Percentiles rank a stretch among this genome's conserved stretches.
These are phyloP conservation scores for Drosophila melanosoma DNA, from an alignment of 2,888 invertebrate species.

Conservation along the genomic window DNA sequence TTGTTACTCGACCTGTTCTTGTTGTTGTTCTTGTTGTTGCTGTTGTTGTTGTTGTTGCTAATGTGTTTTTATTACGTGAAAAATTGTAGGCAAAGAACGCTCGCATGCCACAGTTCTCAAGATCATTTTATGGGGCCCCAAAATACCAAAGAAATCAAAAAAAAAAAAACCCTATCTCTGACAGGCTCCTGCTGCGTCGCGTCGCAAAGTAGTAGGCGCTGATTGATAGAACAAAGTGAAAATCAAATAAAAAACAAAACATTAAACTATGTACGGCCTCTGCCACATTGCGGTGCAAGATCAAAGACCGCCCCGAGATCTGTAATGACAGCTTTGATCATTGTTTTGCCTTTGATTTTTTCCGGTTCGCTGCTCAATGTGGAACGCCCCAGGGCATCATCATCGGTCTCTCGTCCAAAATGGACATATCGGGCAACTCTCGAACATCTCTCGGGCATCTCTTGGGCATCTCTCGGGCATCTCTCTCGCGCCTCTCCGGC, in stretches of 20 bases:
- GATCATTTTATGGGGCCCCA: constrained; percentile 61
- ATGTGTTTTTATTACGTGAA: constrained; percentile 79
- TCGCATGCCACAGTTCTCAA: constrained; percentile 54
- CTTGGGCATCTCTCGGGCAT: not conserved
- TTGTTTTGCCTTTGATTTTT: constrained; percentile 81
- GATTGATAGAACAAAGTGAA: constrained; percentile 82
- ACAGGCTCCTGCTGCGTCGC: constrained; percentile 58
- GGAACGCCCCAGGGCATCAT: constrained; percentile 42
- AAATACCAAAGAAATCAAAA: not conserved
- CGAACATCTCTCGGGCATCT: not conserved
- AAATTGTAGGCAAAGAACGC: constrained; percentile 37
- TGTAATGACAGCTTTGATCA: constrained; percentile 81
- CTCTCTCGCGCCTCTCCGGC: constrained; percentile 5
- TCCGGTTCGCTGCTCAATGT: constrained; percentile 70
- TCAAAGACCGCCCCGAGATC: constrained; percentile 81
- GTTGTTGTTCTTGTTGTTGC: constrained; percentile 38
- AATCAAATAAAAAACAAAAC: constrained; percentile 82
- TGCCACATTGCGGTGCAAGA: constrained; percentile 75
- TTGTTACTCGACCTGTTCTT: constrained; percentile 48
- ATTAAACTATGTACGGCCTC: constrained; percentile 61
- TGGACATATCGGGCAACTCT: not conserved
- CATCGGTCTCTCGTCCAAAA: not conserved
- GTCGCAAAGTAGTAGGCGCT: constrained; percentile 78
- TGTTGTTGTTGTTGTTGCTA: constrained; percentile 59
- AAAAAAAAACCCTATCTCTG: constrained; percentile 39